A percentile compares a stretch with the other conserved stretches of the same genome.
Conservation (phyloP, 2,888 invertebrate genomes). For the Hedya salicella region DNA sequence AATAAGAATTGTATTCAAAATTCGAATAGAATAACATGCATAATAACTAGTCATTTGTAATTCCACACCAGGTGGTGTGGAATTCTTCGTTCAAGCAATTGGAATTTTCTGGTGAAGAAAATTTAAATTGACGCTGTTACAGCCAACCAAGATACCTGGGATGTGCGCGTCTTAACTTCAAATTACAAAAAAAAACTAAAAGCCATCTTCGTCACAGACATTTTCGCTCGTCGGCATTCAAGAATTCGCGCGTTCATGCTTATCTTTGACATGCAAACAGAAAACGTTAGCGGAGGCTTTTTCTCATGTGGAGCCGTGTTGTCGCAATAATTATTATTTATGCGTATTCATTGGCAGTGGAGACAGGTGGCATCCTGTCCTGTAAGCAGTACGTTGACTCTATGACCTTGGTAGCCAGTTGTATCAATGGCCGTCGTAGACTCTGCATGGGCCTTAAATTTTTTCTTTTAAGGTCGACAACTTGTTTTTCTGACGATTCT, state of each 20-base stretch:
- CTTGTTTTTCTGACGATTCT: constrained; percentile 50
- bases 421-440: constrained; percentile 72
- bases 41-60: constrained; percentile 17
- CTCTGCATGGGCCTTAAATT: constrained; percentile 66
- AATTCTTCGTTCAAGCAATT: constrained; percentile 16
- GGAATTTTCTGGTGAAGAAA: constrained; percentile 1
- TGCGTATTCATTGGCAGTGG: constrained; percentile 63
- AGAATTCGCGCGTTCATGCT: constrained; percentile 52
- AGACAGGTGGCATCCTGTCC: constrained; percentile 78
- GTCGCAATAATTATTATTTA: constrained; percentile 61
- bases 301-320: constrained; percentile 52
- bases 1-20: constrained; percentile 39
- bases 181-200: constrained; percentile 2
- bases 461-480: constrained; percentile 70
- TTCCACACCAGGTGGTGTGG: background rate
- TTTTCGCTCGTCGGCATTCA: constrained; percentile 49
- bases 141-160: constrained; percentile 5
- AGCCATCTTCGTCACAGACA: constrained; percentile 3
- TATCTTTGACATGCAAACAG: constrained; percentile 52
- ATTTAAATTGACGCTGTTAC: background rate
- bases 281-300: constrained; percentile 49
- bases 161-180: constrained; percentile 22
- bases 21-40: constrained; percentile 14
- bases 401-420: constrained; percentile 73
- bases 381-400: constrained; percentile 72